Evolutionary conservation across 2,113 vertebrate species (phyloP), one percentile per base, ranked within the genome.

Genomic region (Lasiurus cinereus): DNA sequence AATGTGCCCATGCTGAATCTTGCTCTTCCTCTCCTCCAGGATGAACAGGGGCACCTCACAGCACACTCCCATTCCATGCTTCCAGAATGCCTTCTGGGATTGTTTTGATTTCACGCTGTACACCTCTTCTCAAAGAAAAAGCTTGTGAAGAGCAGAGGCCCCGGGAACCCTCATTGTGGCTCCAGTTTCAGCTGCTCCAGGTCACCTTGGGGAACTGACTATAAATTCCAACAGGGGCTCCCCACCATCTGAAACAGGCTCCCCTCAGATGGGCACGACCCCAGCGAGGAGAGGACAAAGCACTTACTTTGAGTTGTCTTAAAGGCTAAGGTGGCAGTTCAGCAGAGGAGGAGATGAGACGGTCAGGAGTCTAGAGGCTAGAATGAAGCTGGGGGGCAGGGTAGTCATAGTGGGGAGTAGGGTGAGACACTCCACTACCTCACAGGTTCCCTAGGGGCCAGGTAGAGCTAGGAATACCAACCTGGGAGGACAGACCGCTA

Each of bases 61-160:
- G 33, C 77, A 91, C 21, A 43, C 1, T 13, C 27, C 90, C 43
- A 66, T 33, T 78, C 39, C 24, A 50, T 36, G 43, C 56, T 86
- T 79, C 78, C 36, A 83, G 36, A 69, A 85, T 64, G 13, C 36
- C 83, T 93, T 90, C 59, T 18, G n/a, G 66, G 16, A 79, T 70
- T 46, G 64, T 70, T 87, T 54, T 72, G 72, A 77, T 66, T 80
- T 70, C 77, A 88, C 5, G 10, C 16, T 66, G 72, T 21, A 62
- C 9, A 91, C 52, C 6, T 94, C 72, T 93, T 96, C 59, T 86
- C 83, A 94, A 72, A 94, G 56, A 85, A 72, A 16, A 94, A 82
- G 82, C 2, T 76, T 92, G 79, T 87, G 21, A 27, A 70, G 50
- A 52, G 9, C 83, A 89, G 73, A 77, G 36, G 43, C 22, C 77